Percentiles rank a stretch among this genome's conserved stretches.
Evolutionary conservation across 1,140 invertebrate species (phyloP).

Genomic region (Brachionus rubens): DNA sequence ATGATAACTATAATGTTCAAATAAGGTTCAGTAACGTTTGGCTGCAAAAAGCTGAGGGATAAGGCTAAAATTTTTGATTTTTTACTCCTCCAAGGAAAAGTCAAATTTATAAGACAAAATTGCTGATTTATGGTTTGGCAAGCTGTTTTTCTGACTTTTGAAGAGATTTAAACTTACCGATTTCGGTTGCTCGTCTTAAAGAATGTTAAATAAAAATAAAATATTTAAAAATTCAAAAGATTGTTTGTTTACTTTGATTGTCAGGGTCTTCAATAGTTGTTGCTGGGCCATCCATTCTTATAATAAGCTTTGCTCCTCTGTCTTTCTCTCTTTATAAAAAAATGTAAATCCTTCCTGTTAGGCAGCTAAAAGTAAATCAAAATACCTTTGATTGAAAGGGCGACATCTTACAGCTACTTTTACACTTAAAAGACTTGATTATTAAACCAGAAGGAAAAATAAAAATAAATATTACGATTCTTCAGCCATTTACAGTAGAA

Average conservation of each 20-base stretch:
- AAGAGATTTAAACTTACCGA: background rate
- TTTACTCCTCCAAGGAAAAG: no score
- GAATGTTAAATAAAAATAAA: background rate
- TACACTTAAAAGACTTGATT: conserved; percentile 50
- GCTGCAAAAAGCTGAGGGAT: no score
- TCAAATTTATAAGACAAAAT: no score
- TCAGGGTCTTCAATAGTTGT: conserved; percentile 61
- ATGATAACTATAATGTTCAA: no score
- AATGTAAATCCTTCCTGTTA: background rate
- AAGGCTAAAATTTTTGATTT: no score
- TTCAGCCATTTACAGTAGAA: conserved; percentile 36
- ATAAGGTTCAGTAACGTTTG: no score
- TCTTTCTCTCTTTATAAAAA: conserved; percentile 61
- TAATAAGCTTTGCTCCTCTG: conserved; percentile 63
- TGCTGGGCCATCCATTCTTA: conserved; percentile 64
- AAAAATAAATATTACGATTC: conserved; percentile 38
- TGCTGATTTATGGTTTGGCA: no score
- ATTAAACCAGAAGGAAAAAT: background rate
- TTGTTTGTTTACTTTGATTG: conserved; percentile 52
- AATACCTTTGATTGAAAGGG: conserved; percentile 64
- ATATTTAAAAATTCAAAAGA: background rate
- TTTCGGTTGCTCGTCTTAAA: conserved; percentile 19
- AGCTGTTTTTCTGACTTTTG: background rate
- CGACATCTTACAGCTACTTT: conserved; percentile 66
- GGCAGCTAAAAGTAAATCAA: no score